Evolutionary conservation across 2,797 vertebrate genomes (phyloP).

Genomic region (Galago senegalensis): DNA sequence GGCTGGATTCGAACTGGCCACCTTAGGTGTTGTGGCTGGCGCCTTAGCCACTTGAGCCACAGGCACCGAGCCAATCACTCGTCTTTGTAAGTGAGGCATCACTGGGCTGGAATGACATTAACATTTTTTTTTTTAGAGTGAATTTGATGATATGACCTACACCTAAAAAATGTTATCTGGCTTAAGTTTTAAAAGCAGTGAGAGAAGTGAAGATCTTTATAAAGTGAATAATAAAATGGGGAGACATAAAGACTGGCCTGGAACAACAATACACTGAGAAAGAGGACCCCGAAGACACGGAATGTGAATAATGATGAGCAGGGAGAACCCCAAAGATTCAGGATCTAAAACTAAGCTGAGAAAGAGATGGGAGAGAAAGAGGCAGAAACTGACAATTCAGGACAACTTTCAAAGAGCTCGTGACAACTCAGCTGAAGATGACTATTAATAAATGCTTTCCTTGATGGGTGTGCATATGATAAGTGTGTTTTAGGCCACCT

Average conservation of each 20-base stretch:
- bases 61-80: no score
- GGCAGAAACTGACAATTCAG: neutral
- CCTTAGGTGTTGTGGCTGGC: no score
- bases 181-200: neutral
- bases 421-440: neutral
- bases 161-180: neutral
- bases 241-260: neutral
- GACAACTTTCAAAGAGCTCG: neutral
- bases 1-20: no score
- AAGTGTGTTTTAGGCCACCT: neutral
- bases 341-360: neutral
- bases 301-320: neutral
- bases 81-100: no score
- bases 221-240: neutral
- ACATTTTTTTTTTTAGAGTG: neutral
- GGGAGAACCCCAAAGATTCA: neutral
- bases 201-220: neutral
- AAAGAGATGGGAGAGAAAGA: rapidly evolving
- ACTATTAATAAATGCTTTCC: neutral
- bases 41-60: no score
- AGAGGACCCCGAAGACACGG: neutral
- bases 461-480: neutral
- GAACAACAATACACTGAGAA: neutral
- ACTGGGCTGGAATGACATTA: neutral
- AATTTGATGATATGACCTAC: neutral